Base-by-base conservation (phyloP, 2,797 vertebrate species). In the Miichthys miiuy region DNA sequence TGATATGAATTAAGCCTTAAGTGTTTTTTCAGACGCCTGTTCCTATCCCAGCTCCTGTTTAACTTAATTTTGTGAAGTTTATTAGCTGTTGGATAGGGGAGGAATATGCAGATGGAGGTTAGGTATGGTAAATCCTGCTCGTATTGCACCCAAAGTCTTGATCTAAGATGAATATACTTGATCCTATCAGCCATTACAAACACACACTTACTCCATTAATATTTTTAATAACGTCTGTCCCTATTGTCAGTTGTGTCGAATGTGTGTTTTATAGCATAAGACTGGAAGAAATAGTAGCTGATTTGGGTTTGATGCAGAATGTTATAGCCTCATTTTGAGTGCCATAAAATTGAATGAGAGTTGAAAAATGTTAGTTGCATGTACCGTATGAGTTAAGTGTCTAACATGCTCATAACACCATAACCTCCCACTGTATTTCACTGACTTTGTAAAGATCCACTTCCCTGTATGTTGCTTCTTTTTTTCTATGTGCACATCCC, bases 1-100 rank as follows among this genome's bases (percentile, higher is more conserved):
- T 82, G 67, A 88, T 77, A 85, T 61, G 75, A 89, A 90, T 78
- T 42, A 88, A 89, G 94, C 93, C 92, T 93, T 95, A 94, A 94
- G 82, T 87, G 84, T 93, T 89, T 89, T 77, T 85, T 72, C 72
- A 74, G 75, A 87, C 0, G 51, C 88, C 80, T 84, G 72, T 77
- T 88, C 77, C 77, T 71, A 38, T 65, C 70, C 75, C 81, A 80
- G 79, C 79, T 85, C 61, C 27, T 68, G 61, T 80, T 52, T 44
- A 5, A 73, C 77, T 80, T 79, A 11, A 68, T 85, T 84, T 73
- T 70, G 47, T 81, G 21, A 77, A 54, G 70, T 86, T 83, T 70
- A 54, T 81, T 62, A 72, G 86, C 81, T 72, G 80, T 72, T 76
- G 64, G 81, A 83, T 60, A 54, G 61, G 72, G 50, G 48, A 23